A percentile compares a stretch with the other conserved stretches of the same genome.
These are phyloP conservation scores for Kobus ellipsiprymnus DNA, from an alignment of 2,113 vertebrate species.

Conservation along the genomic window DNA sequence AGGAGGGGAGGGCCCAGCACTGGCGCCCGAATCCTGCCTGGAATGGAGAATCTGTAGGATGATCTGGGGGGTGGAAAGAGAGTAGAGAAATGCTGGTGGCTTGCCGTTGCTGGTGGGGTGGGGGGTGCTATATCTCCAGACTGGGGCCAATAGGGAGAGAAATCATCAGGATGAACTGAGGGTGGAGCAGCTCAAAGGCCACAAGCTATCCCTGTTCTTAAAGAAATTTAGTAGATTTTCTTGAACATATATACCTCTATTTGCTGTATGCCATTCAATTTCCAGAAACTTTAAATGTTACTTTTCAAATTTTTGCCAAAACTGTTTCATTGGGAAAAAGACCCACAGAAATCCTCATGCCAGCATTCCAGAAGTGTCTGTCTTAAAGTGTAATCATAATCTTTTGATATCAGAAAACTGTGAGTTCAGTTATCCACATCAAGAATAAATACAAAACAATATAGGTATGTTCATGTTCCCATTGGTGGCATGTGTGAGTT, in stretches of 20 bases:
- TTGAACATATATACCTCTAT: background rate
- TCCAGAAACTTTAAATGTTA: background rate
- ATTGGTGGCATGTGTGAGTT: background rate
- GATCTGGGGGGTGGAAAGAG: background rate
- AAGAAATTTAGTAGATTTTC: background rate
- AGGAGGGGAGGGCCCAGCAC: background rate
- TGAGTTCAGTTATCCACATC: background rate
- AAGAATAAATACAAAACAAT: background rate
- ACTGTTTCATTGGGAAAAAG: background rate
- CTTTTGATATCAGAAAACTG: background rate
- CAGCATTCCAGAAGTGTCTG: background rate
- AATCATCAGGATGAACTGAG: background rate
- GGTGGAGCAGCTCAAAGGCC: rapidly evolving
- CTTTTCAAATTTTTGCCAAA: background rate
- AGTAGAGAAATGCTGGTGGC: background rate
- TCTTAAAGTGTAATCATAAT: background rate
- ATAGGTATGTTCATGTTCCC: background rate
- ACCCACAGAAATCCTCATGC: too few relatives aligned
- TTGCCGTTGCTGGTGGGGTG: background rate
- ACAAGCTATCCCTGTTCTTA: background rate
- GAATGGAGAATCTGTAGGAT: background rate
- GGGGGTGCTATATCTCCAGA: too few relatives aligned
- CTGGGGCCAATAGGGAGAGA: background rate
- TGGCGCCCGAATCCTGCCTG: background rate
- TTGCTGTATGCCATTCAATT: background rate